A percentile compares a stretch with the other conserved stretches of the same genome.
Evolutionary conservation across 2,888 invertebrate genomes (phyloP).

Genomic region (Drosophila quinaria): DNA sequence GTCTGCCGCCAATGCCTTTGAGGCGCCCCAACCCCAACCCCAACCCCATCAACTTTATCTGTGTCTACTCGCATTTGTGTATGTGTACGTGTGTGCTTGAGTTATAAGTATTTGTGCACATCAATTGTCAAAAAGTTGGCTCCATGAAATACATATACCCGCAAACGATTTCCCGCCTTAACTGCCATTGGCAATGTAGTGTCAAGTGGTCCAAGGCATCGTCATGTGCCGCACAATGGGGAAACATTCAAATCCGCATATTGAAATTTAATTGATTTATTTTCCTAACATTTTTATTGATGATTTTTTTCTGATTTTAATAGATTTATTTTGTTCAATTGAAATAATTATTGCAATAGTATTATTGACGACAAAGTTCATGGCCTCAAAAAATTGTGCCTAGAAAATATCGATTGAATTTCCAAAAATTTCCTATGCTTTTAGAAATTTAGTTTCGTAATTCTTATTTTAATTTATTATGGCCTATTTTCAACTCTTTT

Average conservation of each 20-base stretch:
- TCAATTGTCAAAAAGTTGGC: constrained; percentile 74
- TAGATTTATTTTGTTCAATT: constrained; percentile 11
- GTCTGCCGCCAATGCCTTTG: constrained; percentile 55
- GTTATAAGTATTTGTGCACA: constrained; percentile 72
- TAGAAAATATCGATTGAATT: no score
- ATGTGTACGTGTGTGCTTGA: constrained; percentile 27
- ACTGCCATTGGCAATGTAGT: constrained; percentile 56
- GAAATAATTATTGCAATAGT: neutral
- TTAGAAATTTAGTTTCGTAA: no score
- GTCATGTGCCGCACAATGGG: constrained; percentile 30
- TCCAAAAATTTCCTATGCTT: no score
- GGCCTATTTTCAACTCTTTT: neutral
- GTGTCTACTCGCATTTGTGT: neutral
- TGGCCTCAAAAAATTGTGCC: neutral
- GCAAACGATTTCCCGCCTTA: constrained; percentile 61
- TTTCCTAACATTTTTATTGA: constrained; percentile 5
- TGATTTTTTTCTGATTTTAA: constrained; percentile 4
- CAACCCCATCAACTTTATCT: constrained; percentile 46
- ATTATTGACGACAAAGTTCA: neutral
- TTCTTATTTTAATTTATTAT: no score
- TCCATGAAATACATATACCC: constrained; percentile 34
- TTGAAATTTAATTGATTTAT: constrained; percentile 8
- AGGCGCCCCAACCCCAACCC: constrained; percentile 17
- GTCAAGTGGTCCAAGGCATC: constrained; percentile 43
- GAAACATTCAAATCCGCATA: constrained; percentile 1